Percentiles rank a stretch among this genome's conserved stretches.
phyloP scores from a whole-genome alignment of 2,888 invertebrate genomes.

The Oscheius sp. region DNA sequence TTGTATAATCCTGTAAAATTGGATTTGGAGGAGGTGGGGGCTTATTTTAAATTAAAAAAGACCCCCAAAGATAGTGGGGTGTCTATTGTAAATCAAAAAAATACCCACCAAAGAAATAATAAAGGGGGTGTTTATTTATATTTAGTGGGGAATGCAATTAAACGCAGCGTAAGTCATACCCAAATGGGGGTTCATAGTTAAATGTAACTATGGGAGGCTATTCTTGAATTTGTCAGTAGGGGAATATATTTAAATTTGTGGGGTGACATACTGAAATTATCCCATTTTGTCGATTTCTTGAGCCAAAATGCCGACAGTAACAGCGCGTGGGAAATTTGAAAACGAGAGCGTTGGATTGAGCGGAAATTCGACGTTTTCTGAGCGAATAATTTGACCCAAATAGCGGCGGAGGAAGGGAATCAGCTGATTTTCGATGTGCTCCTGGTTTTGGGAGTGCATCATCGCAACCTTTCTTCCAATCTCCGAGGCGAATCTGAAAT shows the following conservation, averaged over 20 bases:
- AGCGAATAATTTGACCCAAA: background rate
- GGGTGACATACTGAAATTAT: background rate
- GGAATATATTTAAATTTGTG: background rate
- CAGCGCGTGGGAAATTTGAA: background rate
- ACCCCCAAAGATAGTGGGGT: no score
- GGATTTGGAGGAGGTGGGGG: no score
- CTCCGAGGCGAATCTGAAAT: background rate
- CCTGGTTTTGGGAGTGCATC: constrained; percentile 7
- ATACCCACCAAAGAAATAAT: no score
- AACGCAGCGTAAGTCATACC: no score
- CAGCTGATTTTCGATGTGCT: background rate
- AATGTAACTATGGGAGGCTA: no score
- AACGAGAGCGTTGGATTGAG: background rate
- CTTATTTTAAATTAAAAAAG: no score
- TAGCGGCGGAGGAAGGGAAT: background rate
- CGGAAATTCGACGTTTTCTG: background rate
- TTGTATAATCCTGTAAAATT: no score
- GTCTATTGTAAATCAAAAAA: no score
- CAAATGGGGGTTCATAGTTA: no score
- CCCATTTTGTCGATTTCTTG: background rate
- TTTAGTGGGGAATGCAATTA: no score
- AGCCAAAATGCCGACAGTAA: constrained; percentile 1
- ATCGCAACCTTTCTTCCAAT: background rate
- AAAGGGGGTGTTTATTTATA: no score
- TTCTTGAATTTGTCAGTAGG: background rate